Evolutionary conservation across 2,113 vertebrate species (phyloP).

Genomic region (Machaerirhynchus nigripectus): DNA sequence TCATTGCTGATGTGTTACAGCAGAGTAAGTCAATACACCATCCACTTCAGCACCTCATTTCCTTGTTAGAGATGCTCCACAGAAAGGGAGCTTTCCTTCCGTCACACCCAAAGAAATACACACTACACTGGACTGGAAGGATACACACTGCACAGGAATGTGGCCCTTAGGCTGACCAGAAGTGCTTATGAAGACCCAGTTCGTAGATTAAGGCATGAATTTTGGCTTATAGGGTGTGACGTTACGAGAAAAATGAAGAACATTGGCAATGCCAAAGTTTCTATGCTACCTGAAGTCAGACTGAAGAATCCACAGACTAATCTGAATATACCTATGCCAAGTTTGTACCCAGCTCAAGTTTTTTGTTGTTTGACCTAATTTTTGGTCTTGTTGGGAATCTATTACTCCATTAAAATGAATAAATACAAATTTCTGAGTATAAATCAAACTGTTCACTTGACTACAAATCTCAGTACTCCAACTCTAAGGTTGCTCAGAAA

Average conservation of each 20-base stretch:
- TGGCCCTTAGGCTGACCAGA: not conserved
- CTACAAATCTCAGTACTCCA: not conserved
- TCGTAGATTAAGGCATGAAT: not conserved
- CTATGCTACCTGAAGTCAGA: not conserved
- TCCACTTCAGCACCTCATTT: not conserved
- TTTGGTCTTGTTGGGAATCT: not conserved
- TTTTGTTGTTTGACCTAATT: not conserved
- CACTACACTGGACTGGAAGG: not conserved
- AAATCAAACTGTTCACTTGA: not conserved
- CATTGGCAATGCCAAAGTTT: not conserved
- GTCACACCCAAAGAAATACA: not conserved
- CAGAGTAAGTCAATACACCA: not conserved
- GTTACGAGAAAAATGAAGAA: not conserved
- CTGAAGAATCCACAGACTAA: not conserved
- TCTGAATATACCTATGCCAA: not conserved
- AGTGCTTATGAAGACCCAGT: not conserved
- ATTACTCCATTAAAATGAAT: not conserved
- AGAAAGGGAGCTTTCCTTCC: not conserved
- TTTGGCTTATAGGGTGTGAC: not conserved
- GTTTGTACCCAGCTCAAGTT: not conserved
- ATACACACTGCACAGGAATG: rapidly evolving
- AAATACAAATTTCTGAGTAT: not conserved
- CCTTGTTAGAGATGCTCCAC: not conserved
- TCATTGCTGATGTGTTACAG: not conserved
- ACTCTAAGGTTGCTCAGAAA: not conserved